Evolutionary conservation across 2,888 invertebrate species (phyloP).

Genomic region (Myathropa florea): DNA sequence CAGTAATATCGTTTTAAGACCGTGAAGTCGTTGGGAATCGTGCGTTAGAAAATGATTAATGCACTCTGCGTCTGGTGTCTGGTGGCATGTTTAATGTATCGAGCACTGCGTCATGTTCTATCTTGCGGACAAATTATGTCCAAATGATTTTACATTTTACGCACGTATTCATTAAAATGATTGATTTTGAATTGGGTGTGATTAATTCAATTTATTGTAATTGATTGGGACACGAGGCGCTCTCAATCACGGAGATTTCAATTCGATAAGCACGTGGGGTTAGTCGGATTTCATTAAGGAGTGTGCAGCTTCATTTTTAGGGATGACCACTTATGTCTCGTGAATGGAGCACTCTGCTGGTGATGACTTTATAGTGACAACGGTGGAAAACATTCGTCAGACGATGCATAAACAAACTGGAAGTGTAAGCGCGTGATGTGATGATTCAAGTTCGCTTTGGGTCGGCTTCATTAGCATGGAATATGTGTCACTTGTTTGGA

Average conservation of each 20-base stretch:
- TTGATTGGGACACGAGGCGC: background rate
- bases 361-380: background rate
- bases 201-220: constrained; percentile 7
- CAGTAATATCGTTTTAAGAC: background rate
- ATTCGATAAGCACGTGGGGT: background rate
- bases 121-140: constrained; percentile 15
- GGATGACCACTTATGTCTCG: background rate
- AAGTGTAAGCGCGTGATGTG: background rate
- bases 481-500: background rate
- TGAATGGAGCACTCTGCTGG: background rate
- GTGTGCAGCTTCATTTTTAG: background rate
- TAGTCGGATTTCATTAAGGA: background rate
- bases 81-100: background rate
- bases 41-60: constrained; percentile 12
- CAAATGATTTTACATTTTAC: constrained; percentile 15
- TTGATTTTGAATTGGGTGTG: constrained; percentile 3
- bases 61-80: background rate
- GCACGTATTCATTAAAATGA: constrained; percentile 16
- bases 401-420: background rate
- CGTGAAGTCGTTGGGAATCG: background rate
- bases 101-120: background rate
- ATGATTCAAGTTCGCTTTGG: background rate
- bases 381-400: background rate
- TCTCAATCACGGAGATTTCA: background rate
- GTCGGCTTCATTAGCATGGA: background rate